phyloP scores from a whole-genome alignment of 1,140 invertebrate species.

The Heliconius nattereri region DNA sequence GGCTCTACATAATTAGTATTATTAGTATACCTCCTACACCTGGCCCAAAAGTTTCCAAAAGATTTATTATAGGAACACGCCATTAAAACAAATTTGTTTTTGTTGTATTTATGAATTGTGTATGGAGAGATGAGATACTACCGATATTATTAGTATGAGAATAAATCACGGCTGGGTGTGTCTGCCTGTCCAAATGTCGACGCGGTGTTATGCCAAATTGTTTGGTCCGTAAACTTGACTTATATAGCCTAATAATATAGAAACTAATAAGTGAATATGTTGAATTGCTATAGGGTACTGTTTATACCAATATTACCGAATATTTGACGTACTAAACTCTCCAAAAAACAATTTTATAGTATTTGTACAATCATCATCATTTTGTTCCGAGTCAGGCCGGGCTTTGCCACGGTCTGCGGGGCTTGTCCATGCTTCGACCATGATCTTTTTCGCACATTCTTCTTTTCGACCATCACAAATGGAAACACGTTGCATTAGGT shows the following conservation, averaged over 20 bases:
- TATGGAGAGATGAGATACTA: background rate
- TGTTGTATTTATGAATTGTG: conserved; percentile 13
- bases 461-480: no score
- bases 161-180: conserved; percentile 36
- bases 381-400: no score
- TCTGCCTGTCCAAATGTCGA: conserved; percentile 17
- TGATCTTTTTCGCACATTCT: no score
- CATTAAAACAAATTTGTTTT: conserved; percentile 18
- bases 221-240: conserved; percentile 24
- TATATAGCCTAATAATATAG: background rate
- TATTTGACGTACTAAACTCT: no score
- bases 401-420: no score
- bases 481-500: no score
- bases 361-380: no score
- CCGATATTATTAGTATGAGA: conserved; percentile 21
- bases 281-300: no score
- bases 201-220: conserved; percentile 31
- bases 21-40: conserved; percentile 33
- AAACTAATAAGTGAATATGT: background rate
- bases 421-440: no score
- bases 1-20: conserved; percentile 33
- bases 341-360: no score
- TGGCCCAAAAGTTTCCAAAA: conserved; percentile 24
- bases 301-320: no score
- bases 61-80: conserved; percentile 28